Conservation (phyloP, 2,888 invertebrate genomes). For the Eupithecia dodoneata region DNA sequence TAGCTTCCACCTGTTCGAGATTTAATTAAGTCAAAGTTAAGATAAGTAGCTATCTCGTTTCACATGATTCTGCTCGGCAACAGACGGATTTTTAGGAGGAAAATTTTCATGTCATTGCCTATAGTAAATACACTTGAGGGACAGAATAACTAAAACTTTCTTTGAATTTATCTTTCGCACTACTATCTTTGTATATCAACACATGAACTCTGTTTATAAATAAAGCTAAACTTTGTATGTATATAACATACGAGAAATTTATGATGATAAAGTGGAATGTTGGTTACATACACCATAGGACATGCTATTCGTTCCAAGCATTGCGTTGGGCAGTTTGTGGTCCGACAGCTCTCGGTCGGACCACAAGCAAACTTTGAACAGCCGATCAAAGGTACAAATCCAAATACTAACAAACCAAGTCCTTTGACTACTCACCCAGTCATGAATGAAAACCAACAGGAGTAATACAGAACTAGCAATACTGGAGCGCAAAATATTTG, state of each 20-base stretch:
- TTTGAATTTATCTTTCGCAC: not conserved
- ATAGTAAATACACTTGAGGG: constrained; percentile 49
- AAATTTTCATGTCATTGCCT: constrained; percentile 64
- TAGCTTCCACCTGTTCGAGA: constrained; percentile 77
- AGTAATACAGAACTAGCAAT: constrained; percentile 6
- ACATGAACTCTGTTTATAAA: not conserved
- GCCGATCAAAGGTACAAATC: constrained; percentile 11
- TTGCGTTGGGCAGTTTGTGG: constrained; percentile 12
- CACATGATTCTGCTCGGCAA: constrained; percentile 63
- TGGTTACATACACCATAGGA: not conserved
- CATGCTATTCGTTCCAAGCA: not conserved
- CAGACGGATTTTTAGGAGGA: not conserved
- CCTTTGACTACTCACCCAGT: constrained; percentile 31
- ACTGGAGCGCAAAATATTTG: constrained; percentile 19
- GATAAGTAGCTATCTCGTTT: constrained; percentile 77
- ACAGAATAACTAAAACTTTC: not conserved
- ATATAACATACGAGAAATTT: not conserved
- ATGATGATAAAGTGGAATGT: not conserved
- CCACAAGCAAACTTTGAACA: constrained; percentile 12
- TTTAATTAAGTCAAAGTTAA: constrained; percentile 75
- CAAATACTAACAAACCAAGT: constrained; percentile 28
- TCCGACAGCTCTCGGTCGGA: not conserved
- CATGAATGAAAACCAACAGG: constrained; percentile 22
- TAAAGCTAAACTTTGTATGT: not conserved
- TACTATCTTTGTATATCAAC: not conserved